These are phyloP conservation scores for Actinernus sp. DNA, from an alignment of 92 coral and sea anemone genomes.

Conservation along the genomic window DNA sequence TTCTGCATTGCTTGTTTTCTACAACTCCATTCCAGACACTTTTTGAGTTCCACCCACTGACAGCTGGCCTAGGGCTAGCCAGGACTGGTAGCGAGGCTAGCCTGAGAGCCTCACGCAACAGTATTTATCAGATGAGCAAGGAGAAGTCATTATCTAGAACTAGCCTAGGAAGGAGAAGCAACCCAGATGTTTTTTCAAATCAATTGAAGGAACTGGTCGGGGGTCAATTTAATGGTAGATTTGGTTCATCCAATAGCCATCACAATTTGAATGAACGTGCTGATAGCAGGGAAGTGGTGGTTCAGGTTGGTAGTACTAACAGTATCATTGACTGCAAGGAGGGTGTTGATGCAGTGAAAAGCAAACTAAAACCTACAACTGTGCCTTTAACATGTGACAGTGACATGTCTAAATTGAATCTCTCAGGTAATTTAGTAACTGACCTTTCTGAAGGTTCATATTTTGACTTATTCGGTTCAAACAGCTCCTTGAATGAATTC, in stretches of 20 bases:
- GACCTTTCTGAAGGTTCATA: constrained; percentile 40
- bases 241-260: background rate
- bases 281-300: too few species aligned
- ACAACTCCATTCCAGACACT: constrained; percentile 83
- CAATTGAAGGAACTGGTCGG: constrained; percentile 16
- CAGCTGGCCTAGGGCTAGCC: constrained; percentile 1
- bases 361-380: background rate
- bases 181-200: constrained; percentile 15
- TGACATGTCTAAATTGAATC: constrained; percentile 77
- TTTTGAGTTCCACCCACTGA: constrained; percentile 15
- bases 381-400: constrained; percentile 31
- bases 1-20: constrained; percentile 81
- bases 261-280: background rate
- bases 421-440: constrained; percentile 72
- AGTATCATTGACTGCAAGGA: background rate
- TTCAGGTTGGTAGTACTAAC: background rate
- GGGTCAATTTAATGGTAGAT: constrained; percentile 14
- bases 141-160: constrained; percentile 16
- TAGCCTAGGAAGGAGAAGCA: constrained; percentile 2
- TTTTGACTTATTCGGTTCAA: constrained; percentile 71
- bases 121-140: constrained; percentile 8
- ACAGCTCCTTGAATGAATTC: constrained; percentile 70
- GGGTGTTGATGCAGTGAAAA: background rate
- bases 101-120: constrained; percentile 16
- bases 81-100: constrained; percentile 4